Conservation (phyloP, 2,113 vertebrate genomes). For the Hypocryptadius cinnamomeus region DNA sequence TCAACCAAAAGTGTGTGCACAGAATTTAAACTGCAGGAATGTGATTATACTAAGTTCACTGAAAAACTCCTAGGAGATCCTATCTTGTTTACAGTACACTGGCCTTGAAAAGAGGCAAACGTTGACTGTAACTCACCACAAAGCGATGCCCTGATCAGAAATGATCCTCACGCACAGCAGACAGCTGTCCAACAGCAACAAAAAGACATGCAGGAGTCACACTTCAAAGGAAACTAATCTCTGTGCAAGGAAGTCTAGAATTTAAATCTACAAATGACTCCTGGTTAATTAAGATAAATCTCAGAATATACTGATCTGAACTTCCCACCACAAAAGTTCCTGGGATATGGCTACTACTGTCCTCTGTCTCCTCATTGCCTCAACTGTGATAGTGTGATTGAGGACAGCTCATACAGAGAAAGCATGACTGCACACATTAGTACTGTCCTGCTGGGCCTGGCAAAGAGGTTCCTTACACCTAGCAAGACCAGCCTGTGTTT, state of each 20-base stretch:
- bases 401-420: not conserved
- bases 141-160: not conserved
- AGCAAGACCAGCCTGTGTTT: not conserved
- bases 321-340: not conserved
- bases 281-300: not conserved
- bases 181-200: not conserved
- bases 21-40: not conserved
- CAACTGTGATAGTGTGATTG: fast-evolving
- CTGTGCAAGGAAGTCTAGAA: not conserved
- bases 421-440: not conserved
- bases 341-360: not conserved
- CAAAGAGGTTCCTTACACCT: not conserved
- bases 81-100: not conserved
- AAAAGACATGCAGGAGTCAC: not conserved
- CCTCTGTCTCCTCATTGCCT: not conserved
- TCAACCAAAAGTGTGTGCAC: not conserved
- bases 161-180: not conserved
- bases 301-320: not conserved
- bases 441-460: not conserved
- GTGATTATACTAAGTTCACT: not conserved
- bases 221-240: not conserved
- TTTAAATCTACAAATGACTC: not conserved
- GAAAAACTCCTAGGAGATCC: not conserved
- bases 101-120: not conserved
- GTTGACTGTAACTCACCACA: not conserved